Evolutionary conservation across 1,140 invertebrate genomes (phyloP).

Genomic region (Maconellicoccus hirsutus): DNA sequence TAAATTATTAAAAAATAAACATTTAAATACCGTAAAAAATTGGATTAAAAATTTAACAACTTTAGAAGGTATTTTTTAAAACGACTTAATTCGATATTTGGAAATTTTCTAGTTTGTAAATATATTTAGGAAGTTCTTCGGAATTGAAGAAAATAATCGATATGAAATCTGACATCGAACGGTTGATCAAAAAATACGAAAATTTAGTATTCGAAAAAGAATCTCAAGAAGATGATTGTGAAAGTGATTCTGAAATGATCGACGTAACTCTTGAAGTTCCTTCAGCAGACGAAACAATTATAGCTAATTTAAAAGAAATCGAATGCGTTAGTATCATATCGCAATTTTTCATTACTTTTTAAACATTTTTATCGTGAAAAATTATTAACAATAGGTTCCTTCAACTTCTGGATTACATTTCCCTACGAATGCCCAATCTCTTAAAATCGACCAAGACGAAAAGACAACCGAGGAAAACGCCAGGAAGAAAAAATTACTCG

Average conservation of each 20-base stretch:
- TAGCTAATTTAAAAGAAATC: not conserved
- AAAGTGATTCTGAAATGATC: constrained; percentile 21
- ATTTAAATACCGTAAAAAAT: constrained; percentile 31
- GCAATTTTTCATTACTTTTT: not conserved
- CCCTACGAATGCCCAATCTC: not conserved
- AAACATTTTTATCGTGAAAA: not conserved
- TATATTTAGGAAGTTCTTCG: not conserved
- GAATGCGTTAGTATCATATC: not conserved
- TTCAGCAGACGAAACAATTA: constrained; percentile 16
- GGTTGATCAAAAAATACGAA: constrained; percentile 28
- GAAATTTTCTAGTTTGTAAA: not conserved
- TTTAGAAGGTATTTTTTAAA: constrained; percentile 26
- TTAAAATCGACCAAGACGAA: not conserved
- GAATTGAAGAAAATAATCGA: constrained; percentile 24
- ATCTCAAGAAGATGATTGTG: not conserved
- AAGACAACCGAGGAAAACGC: constrained; percentile 17
- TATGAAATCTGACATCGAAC: constrained; percentile 28
- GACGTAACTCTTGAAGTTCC: not conserved
- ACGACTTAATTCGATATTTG: not conserved
- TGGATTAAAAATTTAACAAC: constrained; percentile 32
- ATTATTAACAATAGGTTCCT: not conserved
- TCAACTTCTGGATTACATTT: not conserved
- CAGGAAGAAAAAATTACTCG: constrained; percentile 35
- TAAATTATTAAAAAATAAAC: constrained; percentile 31
- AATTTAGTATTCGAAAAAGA: constrained; percentile 26